Evolutionary conservation across 2,888 invertebrate genomes (phyloP).

Genomic region (Morinoia aosen): DNA sequence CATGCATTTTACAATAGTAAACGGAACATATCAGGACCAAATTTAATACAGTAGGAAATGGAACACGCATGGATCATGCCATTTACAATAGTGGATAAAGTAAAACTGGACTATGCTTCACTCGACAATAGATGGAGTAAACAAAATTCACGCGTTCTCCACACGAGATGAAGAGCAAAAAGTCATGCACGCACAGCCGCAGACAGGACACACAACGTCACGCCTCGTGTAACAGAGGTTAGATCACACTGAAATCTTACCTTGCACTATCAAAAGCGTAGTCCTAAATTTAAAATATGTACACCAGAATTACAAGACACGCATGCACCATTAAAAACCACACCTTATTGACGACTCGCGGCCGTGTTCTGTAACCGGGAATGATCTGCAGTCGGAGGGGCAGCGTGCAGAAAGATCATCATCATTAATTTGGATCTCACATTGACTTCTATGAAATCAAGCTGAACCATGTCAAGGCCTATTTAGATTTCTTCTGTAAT

Average conservation of each 20-base stretch:
- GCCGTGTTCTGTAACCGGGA: background rate
- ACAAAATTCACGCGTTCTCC: background rate
- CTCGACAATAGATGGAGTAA: background rate
- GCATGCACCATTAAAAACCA: background rate
- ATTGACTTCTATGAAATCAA: background rate
- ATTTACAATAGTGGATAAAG: background rate
- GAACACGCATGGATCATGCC: no score
- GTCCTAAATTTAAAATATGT: no score
- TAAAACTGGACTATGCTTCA: background rate
- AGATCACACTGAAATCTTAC: no score
- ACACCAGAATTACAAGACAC: background rate
- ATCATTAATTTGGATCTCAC: background rate
- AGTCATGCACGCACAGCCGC: no score
- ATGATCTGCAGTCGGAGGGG: conserved; percentile 15
- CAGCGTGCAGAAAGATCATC: background rate
- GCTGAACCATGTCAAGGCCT: background rate
- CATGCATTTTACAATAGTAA: no score
- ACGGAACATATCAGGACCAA: no score
- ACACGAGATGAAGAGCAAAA: no score
- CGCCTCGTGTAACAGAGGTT: no score
- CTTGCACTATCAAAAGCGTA: no score
- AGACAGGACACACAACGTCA: no score
- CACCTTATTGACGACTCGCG: background rate
- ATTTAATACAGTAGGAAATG: no score
- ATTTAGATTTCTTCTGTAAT: background rate